A percentile compares a stretch with the other conserved stretches of the same genome.
phyloP scores from a whole-genome alignment of 2,113 vertebrate genomes.

The Cyphomyrus plagiostoma region DNA sequence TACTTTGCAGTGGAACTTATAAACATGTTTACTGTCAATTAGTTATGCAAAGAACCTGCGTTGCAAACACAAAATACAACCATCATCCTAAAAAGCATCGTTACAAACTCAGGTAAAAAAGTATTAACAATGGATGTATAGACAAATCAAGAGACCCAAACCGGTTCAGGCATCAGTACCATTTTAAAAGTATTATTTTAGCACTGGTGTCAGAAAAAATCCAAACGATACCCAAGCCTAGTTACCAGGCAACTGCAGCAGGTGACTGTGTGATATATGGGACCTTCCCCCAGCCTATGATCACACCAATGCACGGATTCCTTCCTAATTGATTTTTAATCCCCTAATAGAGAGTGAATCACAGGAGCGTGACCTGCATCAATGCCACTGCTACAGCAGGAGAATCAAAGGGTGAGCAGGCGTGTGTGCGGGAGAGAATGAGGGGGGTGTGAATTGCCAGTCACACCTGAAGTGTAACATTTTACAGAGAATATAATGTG shows the following conservation, averaged over 20 bases:
- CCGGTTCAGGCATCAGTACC: constrained; percentile 42
- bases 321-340: constrained; percentile 76
- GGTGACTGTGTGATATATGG: constrained; percentile 65
- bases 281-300: constrained; percentile 59
- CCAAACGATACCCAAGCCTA: constrained; percentile 31
- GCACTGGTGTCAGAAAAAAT: not conserved
- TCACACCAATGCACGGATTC: constrained; percentile 65
- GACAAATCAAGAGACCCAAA: not conserved
- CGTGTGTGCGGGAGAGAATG: not conserved
- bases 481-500: not conserved
- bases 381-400: constrained; percentile 23
- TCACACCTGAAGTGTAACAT: not conserved
- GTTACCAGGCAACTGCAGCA: constrained; percentile 57
- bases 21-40: not conserved
- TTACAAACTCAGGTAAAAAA: not conserved
- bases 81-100: not conserved
- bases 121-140: not conserved
- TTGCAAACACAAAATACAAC: not conserved
- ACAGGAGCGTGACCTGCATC: constrained; percentile 54
- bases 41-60: not conserved
- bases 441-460: not conserved
- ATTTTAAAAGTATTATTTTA: not conserved
- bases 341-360: constrained; percentile 73
- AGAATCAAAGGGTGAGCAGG: not conserved
- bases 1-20: not conserved